A percentile compares a stretch with the other conserved stretches of the same genome.
phyloP scores from a whole-genome alignment of 2,113 vertebrate species.

The Spermophilus dauricus region DNA sequence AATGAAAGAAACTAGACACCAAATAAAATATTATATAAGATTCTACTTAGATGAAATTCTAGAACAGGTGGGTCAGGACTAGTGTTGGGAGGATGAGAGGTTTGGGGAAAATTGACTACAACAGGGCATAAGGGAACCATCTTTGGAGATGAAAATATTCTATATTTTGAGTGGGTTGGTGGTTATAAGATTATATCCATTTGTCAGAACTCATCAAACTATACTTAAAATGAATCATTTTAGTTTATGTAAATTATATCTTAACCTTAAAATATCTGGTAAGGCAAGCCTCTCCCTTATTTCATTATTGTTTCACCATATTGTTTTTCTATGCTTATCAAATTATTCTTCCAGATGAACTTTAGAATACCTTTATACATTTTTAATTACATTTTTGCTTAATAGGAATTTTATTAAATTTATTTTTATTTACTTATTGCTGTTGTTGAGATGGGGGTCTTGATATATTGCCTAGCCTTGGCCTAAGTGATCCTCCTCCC shows the following conservation, averaged over 20 bases:
- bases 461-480: too few species aligned
- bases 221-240: neutral
- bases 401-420: neutral
- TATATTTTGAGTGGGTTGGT: neutral
- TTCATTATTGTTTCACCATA: neutral
- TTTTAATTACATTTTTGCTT: neutral
- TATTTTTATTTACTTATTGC: neutral
- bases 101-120: neutral
- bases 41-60: neutral
- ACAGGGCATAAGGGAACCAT: neutral
- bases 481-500: neutral
- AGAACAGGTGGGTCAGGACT: neutral
- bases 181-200: neutral
- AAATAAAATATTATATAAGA: neutral
- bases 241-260: neutral
- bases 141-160: neutral
- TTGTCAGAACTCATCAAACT: neutral
- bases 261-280: neutral
- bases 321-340: neutral
- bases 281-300: neutral
- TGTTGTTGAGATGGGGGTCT: neutral
- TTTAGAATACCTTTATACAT: neutral
- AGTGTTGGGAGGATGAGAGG: neutral
- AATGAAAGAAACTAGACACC: neutral
- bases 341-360: slow-evolving; percentile 11